phyloP scores from a whole-genome alignment of 1,140 invertebrate species.

The Oedothorax gibbosus region DNA sequence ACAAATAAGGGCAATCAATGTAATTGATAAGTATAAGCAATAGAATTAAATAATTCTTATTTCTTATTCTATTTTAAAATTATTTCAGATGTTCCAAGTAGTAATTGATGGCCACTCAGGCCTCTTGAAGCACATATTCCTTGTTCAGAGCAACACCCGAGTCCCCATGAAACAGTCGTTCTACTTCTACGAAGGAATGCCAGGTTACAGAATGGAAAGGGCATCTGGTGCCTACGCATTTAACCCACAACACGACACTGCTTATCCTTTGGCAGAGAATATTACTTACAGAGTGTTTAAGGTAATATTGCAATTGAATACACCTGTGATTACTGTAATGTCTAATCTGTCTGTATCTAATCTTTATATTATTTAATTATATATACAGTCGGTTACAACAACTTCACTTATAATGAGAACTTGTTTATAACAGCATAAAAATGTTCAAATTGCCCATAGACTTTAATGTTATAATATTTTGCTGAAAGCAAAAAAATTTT shows the following conservation, averaged over 20 bases:
- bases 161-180: constrained; percentile 62
- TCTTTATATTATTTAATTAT: too few species aligned
- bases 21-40: too few species aligned
- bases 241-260: constrained; percentile 62
- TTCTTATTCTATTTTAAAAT: neutral
- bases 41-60: constrained; percentile 15
- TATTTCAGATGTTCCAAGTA: constrained; percentile 47
- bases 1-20: too few species aligned
- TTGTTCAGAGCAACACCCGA: constrained; percentile 60
- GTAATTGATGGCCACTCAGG: constrained; percentile 67
- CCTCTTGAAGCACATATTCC: constrained; percentile 67
- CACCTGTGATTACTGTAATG: too few species aligned
- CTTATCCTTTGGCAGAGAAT: constrained; percentile 57
- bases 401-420: too few species aligned
- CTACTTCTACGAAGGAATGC: constrained; percentile 62
- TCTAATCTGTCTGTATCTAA: too few species aligned
- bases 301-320: constrained; percentile 11
- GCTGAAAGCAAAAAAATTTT: too few species aligned
- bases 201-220: constrained; percentile 60
- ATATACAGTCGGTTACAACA: too few species aligned
- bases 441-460: too few species aligned
- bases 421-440: too few species aligned
- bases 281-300: constrained; percentile 63
- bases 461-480: too few species aligned
- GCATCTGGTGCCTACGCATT: constrained; percentile 65